Conservation (phyloP, 1,140 invertebrate genomes). For the Contarinia nasturtii region DNA sequence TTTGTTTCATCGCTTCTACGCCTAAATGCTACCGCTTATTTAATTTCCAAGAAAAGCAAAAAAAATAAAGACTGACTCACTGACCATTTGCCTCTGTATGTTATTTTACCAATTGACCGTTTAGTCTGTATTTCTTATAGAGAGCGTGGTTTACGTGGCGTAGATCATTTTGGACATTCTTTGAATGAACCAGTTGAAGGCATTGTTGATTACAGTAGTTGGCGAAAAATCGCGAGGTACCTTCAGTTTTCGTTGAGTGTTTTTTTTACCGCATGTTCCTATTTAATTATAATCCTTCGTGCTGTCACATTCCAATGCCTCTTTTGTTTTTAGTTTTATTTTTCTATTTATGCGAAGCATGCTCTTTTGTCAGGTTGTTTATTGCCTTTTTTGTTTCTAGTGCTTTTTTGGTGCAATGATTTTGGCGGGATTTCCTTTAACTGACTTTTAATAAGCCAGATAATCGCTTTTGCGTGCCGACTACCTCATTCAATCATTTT, state of each 20-base stretch:
- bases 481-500: no score
- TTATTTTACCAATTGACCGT: no score
- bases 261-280: neutral
- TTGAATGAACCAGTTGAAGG: conserved; percentile 1
- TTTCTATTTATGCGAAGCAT: no score
- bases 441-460: no score
- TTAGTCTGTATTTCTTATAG: conserved; percentile 1
- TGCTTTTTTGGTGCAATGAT: no score
- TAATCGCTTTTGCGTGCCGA: no score
- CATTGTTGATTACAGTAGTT: conserved; percentile 4
- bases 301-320: neutral
- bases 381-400: no score
- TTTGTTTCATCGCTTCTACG: no score
- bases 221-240: conserved; percentile 5
- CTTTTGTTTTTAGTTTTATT: no score
- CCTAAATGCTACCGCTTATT: no score
- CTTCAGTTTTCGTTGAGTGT: neutral
- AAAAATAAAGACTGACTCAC: conserved; percentile 3
- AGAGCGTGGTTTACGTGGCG: neutral
- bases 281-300: neutral
- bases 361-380: no score
- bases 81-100: neutral
- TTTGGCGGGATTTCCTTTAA: no score
- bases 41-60: neutral
- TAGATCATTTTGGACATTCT: conserved; percentile 4